Conservation (phyloP, 2,113 vertebrate species). For the Sturnira hondurensis region DNA sequence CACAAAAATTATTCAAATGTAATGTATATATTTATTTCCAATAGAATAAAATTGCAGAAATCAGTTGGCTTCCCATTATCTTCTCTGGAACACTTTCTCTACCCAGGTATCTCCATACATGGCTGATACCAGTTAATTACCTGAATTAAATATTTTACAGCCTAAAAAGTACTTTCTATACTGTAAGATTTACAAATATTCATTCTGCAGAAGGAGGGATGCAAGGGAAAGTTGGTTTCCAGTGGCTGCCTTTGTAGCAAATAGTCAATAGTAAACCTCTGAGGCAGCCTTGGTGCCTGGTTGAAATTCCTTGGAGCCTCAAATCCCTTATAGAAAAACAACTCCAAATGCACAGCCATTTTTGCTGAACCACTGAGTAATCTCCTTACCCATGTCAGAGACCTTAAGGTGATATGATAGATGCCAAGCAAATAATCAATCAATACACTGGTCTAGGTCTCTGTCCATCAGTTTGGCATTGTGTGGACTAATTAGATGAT, state of each 20-base stretch:
- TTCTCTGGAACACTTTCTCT: slow-evolving; percentile 1
- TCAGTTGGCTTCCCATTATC: not conserved
- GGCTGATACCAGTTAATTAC: not conserved
- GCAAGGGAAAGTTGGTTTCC: slow-evolving; percentile 50
- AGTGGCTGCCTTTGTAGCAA: slow-evolving; percentile 30
- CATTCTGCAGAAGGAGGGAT: not conserved
- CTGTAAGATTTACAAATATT: slow-evolving; percentile 30
- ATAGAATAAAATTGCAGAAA: not conserved
- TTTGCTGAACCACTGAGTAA: slow-evolving; percentile 77
- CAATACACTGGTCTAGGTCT: slow-evolving; percentile 87
- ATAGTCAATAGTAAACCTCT: not conserved
- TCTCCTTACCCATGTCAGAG: slow-evolving; percentile 74
- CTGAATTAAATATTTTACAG: slow-evolving; percentile 38
- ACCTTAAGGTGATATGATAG: slow-evolving; percentile 88
- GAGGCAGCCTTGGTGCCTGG: slow-evolving; percentile 48
- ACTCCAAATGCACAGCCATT: slow-evolving; percentile 68
- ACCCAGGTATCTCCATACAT: not conserved
- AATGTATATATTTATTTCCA: slow-evolving; percentile 18
- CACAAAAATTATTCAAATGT: not conserved
- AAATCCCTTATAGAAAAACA: slow-evolving; percentile 77
- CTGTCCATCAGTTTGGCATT: slow-evolving; percentile 90
- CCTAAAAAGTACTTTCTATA: slow-evolving; percentile 2
- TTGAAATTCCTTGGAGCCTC: slow-evolving; percentile 70
- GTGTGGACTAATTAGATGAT: slow-evolving; percentile 97
- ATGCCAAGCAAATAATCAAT: slow-evolving; percentile 92